Percentiles rank a stretch among this genome's conserved stretches.
Evolutionary conservation across 2,797 vertebrate genomes (phyloP).

Genomic region (Clarias pachynema): DNA sequence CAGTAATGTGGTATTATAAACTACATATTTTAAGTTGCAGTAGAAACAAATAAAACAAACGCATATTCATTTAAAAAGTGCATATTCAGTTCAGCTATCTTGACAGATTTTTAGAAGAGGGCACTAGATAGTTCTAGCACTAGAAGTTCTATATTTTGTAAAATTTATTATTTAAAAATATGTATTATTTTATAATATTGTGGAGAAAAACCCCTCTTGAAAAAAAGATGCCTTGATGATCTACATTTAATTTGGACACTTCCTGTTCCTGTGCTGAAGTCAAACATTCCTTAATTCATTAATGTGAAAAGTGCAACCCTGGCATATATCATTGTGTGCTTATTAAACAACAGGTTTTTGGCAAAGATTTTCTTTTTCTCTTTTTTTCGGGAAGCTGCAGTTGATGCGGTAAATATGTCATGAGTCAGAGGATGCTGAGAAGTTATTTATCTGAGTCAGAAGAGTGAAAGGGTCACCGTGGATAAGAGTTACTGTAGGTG

Average conservation of each 20-base stretch:
- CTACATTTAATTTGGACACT: background rate
- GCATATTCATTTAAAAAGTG: background rate
- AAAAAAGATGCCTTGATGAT: background rate
- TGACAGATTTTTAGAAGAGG: no score
- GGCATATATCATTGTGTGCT: background rate
- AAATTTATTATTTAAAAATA: background rate
- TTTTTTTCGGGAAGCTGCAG: constrained; percentile 23
- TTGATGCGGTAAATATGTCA: constrained; percentile 25
- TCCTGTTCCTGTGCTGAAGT: background rate
- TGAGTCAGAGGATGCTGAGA: constrained; percentile 46
- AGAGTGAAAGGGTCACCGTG: constrained; percentile 29
- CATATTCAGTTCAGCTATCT: no score
- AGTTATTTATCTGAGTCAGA: constrained; percentile 24
- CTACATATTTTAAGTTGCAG: background rate
- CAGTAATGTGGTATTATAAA: background rate
- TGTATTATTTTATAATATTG: background rate
- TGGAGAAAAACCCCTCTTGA: background rate
- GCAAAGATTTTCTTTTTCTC: background rate
- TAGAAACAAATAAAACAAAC: background rate
- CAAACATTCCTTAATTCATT: background rate
- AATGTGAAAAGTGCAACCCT: background rate
- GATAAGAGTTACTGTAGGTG: constrained; percentile 6
- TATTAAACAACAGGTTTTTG: background rate
- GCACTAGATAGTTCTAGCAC: no score
- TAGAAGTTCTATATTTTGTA: background rate